Base-by-base conservation (phyloP, 2,113 vertebrate genomes). In the Misgurnus mizolepis region DNA sequence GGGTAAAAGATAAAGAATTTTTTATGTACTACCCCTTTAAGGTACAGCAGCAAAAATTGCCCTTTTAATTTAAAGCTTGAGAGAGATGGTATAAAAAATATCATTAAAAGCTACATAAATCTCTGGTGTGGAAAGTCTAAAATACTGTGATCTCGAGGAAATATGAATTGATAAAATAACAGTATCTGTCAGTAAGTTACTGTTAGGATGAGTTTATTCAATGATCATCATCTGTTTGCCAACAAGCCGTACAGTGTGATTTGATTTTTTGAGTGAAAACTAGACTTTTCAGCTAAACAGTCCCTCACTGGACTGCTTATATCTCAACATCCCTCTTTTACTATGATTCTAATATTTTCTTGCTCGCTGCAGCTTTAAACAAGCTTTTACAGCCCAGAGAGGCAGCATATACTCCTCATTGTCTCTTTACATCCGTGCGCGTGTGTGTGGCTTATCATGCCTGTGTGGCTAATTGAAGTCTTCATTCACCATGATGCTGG, bases 391-490 rank as follows among this genome's bases (percentile, higher is more conserved):
- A 62, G 72, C 58, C 6, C 72, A 17, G 58, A 75, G 11, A 77
- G 22, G 79, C 12, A 72, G 60, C 56, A 67, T 76, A 55, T 65
- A 50, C 82, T 78, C 74, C 9, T 79, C 53, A 45, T 17, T 10
- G 18, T 82, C 55, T 81, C 74, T 64, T 84, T 78, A 66, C 47
- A 66, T 76, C 34, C 40, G 88, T 87, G 90, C 84, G 86, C 86
- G 81, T 85, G 84, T 89, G 86, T 91, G 88, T 90, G 88, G 92
- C 91, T 90, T 91, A 88, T 91, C 85, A 90, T 91, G 89, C 88
- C 39, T 88, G 89, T 88, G 83, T 90, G 93, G 89, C 93, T 93
- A 93, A 93, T 93, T 94, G 92, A 92, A 92, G 91, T 89, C 87
- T 85, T 90, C 80, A 92, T 93, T 93, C 91, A 92, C 84, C 53